Percentiles rank a stretch among this genome's conserved stretches.
Evolutionary conservation across 2,888 invertebrate genomes (phyloP).

Genomic region (Mylabris sibirica): DNA sequence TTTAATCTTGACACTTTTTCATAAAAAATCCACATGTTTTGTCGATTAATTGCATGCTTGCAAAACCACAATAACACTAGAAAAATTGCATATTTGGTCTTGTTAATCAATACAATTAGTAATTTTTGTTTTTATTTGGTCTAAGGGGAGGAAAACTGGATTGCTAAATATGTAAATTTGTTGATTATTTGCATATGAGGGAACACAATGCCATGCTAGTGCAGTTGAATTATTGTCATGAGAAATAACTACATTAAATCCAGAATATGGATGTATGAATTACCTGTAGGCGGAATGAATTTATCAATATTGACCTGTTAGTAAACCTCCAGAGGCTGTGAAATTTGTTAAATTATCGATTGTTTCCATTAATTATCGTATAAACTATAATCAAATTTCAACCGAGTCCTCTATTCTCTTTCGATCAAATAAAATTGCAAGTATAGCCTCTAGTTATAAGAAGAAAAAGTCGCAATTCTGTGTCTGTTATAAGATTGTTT

Average conservation of each 20-base stretch:
- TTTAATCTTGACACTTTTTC: neutral
- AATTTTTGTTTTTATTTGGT: neutral
- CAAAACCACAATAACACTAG: neutral
- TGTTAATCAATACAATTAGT: no score
- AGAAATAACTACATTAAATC: neutral
- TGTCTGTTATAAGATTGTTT: constrained; percentile 31
- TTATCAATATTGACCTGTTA: neutral
- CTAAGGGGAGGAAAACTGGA: neutral
- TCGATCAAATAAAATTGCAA: neutral
- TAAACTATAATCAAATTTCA: neutral
- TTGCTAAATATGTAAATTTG: constrained; percentile 4
- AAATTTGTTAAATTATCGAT: neutral
- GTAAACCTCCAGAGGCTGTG: neutral
- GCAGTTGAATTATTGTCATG: neutral
- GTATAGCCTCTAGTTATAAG: neutral
- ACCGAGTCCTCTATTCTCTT: neutral
- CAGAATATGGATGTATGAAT: neutral
- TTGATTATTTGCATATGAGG: neutral
- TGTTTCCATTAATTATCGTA: neutral
- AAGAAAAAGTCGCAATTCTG: no score
- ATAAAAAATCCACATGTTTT: no score
- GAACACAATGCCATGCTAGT: neutral
- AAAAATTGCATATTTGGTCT: neutral
- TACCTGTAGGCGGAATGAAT: neutral
- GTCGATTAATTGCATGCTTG: no score